Evolutionary conservation across 2,113 vertebrate species (phyloP), one percentile per base, ranked within the genome.

Genomic region (Carettochelys insculpta): DNA sequence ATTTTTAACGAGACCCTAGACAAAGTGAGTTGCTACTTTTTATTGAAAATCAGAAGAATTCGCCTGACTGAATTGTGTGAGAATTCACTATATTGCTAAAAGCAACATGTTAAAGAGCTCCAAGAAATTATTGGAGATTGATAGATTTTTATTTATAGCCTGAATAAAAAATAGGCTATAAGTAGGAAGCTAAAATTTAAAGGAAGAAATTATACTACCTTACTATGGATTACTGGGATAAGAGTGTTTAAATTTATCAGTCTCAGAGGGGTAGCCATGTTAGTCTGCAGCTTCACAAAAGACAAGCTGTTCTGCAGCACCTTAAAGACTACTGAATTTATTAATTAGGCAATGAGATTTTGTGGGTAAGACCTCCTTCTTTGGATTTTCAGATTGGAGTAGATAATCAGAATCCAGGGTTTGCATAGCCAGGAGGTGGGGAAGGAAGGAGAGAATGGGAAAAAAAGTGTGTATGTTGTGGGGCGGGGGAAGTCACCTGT

Each of bases 71-170:
- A 22, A 38, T n/a, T 54, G 4, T 86, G 25, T 56, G 50, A 79
- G 65, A 83, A 13, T 79, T 92, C 75, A 77, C 14, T 41, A 83
- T 38, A 51, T 34, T 17, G 41, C 22, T 83, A 4, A 5, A 6
- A 47, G 5, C 4, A 68, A 27, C 51, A 75, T 7, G 12, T 10
- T 77, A 38, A 82, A 87, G 38, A 92, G 82, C 12, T 78, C 13
- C 14, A 77, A 14, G 0, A 0, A 47, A 19, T 68, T 90, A 6
- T 10, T 2, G 1, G 51, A 31, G 56, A 81, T 58, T 83, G 47
- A 5, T 38, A 2, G 52, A 58, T 17, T 50, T 58, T 13, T 71
- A 86, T 83, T 1, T 34, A 27, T 34, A 31, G 9, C 17, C 34
- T 68, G 20, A 82, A 22, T 68, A 47, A 92, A 92, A 81, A 47